These are phyloP conservation scores for Pygmarrhopalites habei DNA, from an alignment of 1,140 invertebrate species.

Conservation along the genomic window DNA sequence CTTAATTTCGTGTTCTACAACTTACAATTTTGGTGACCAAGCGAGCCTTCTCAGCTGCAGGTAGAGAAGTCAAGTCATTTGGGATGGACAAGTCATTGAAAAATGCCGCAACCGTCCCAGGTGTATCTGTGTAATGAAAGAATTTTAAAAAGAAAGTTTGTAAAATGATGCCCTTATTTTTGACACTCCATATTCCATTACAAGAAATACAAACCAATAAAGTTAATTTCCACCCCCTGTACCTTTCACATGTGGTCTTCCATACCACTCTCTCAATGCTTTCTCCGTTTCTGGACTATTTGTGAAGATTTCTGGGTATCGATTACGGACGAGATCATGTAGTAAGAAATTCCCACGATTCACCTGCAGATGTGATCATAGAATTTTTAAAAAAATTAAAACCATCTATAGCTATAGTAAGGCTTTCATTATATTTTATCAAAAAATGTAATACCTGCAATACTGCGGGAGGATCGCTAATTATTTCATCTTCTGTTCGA, in stretches of 20 bases:
- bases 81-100: slow-evolving; percentile 2
- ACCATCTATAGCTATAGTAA: too few species aligned
- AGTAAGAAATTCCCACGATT: slow-evolving; percentile 83
- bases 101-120: background rate
- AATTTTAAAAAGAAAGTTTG: background rate
- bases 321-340: slow-evolving; percentile 60
- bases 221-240: background rate
- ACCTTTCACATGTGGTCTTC: slow-evolving; percentile 26
- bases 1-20: too few species aligned
- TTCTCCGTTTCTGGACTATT: slow-evolving; percentile 46
- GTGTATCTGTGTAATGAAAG: background rate
- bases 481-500: slow-evolving; percentile 71
- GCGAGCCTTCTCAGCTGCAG: slow-evolving; percentile 10
- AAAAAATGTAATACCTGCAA: too few species aligned
- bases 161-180: background rate
- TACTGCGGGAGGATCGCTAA: slow-evolving; percentile 39
- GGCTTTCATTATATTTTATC: too few species aligned
- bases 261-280: slow-evolving; percentile 54
- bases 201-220: background rate
- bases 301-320: slow-evolving; percentile 66
- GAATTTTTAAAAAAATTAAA: too few species aligned
- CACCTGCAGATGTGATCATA: too few species aligned
- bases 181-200: background rate
- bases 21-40: slow-evolving; percentile 24
- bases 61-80: background rate